Conservation (phyloP, 2,113 vertebrate species). For the Poicephalus gulielmi region DNA sequence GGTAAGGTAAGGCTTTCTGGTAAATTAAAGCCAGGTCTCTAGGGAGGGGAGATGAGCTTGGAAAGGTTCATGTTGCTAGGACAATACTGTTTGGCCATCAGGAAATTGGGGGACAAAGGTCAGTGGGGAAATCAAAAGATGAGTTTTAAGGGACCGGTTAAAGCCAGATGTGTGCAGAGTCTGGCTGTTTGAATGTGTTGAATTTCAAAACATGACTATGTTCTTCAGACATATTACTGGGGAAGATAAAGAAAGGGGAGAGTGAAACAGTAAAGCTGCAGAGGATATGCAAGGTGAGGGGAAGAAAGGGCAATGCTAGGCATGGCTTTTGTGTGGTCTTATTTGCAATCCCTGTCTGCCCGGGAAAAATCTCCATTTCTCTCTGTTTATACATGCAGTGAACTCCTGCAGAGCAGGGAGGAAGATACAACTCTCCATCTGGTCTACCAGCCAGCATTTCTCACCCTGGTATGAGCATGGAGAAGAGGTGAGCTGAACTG, state of each 20-base stretch:
- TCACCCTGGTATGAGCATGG: not conserved
- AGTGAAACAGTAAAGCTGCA: not conserved
- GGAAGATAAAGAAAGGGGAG: not conserved
- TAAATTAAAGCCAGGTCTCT: not conserved
- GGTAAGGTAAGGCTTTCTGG: fast-evolving
- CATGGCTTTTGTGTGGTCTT: not conserved
- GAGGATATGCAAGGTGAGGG: not conserved
- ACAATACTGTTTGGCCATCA: not conserved
- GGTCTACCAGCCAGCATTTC: not conserved
- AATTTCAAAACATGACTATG: not conserved
- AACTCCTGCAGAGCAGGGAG: not conserved
- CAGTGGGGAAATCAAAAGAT: not conserved
- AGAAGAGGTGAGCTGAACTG: not conserved
- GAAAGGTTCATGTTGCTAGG: not conserved
- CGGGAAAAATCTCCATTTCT: not conserved
- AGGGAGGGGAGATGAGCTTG: not conserved
- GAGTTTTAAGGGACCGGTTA: not conserved
- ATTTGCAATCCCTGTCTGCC: not conserved
- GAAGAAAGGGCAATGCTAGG: not conserved
- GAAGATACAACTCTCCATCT: not conserved
- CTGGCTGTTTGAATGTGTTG: not conserved
- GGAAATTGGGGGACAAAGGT: not conserved
- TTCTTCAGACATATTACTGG: not conserved
- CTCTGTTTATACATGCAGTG: not conserved
- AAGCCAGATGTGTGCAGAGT: not conserved